A percentile compares a stretch with the other conserved stretches of the same genome.
phyloP scores from a whole-genome alignment of 2,888 invertebrate species.

The Campoplex capitator region DNA sequence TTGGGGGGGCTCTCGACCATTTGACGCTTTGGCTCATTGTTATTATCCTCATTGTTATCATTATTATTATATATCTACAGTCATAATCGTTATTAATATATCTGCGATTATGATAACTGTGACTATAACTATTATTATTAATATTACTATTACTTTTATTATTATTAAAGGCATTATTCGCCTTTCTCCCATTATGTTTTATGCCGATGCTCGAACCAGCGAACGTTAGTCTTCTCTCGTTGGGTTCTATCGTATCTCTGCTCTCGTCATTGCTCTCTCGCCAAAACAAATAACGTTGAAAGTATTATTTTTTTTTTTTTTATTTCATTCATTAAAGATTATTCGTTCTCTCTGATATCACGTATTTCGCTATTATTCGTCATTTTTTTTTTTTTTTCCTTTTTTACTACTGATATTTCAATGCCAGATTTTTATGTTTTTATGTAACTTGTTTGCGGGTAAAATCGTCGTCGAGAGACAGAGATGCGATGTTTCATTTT shows the following conservation, averaged over 20 bases:
- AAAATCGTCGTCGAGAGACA: conserved; percentile 27
- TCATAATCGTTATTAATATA: conserved; percentile 48
- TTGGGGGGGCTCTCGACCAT: conserved; percentile 16
- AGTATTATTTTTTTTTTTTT: not conserved
- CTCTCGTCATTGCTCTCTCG: not conserved
- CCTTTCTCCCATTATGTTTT: conserved; percentile 77
- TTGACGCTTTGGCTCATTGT: conserved; percentile 7
- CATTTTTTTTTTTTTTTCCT: not conserved
- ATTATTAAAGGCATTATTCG: conserved; percentile 79
- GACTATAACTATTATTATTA: conserved; percentile 49
- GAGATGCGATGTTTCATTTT: conserved; percentile 1
- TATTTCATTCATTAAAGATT: not conserved
- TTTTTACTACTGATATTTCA: not conserved
- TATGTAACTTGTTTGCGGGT: conserved; percentile 7
- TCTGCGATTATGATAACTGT: conserved; percentile 16
- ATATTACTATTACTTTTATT: conserved; percentile 60
- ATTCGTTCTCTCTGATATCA: too few species aligned
- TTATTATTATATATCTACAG: conserved; percentile 72
- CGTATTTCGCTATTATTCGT: not conserved
- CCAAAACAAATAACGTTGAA: not conserved
- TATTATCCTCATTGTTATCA: conserved; percentile 45
- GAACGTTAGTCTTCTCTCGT: conserved; percentile 64
- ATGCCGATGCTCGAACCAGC: conserved; percentile 79
- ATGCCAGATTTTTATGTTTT: not conserved
- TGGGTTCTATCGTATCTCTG: conserved; percentile 26